Percentiles rank a stretch among this genome's conserved stretches.
Conservation (phyloP, 2,113 vertebrate species). For the Orycteropus afer region DNA sequence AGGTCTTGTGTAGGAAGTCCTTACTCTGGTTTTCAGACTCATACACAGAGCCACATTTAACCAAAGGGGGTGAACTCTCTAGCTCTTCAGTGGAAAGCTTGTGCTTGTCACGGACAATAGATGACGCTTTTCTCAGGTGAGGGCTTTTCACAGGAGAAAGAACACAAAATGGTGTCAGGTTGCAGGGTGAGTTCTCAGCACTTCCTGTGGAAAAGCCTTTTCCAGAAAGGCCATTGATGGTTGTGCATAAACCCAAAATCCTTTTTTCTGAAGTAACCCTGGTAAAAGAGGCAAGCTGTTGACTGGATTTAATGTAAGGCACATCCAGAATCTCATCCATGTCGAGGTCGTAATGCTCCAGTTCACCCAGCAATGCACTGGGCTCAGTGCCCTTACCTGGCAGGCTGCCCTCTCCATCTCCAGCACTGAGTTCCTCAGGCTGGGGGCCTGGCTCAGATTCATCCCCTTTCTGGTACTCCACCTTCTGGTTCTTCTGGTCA, state of each 20-base stretch:
- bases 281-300: conserved; percentile 92
- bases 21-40: conserved; percentile 87
- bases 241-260: conserved; percentile 82
- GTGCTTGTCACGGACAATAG: conserved; percentile 89
- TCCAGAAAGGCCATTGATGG: conserved; percentile 83
- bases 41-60: conserved; percentile 87
- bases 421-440: conserved; percentile 78
- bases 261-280: conserved; percentile 91
- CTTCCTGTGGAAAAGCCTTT: conserved; percentile 86
- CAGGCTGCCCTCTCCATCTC: conserved; percentile 80
- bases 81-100: conserved; percentile 87
- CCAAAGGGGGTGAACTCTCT: conserved; percentile 84
- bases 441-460: conserved; percentile 81
- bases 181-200: conserved; percentile 85
- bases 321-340: conserved; percentile 99
- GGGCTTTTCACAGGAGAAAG: conserved; percentile 95
- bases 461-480: conserved; percentile 87
- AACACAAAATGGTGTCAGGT: conserved; percentile 90
- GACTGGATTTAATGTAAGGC: conserved; percentile 97
- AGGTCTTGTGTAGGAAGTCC: conserved; percentile 88
- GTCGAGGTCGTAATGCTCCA: conserved; percentile 98
- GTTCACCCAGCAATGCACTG: conserved; percentile 89
- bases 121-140: conserved; percentile 91
- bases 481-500: conserved; percentile 87
- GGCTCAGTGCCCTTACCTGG: conserved; percentile 85